These are phyloP conservation scores for Lophotriccus pileatus DNA, from an alignment of 2,797 vertebrate species.

Conservation along the genomic window DNA sequence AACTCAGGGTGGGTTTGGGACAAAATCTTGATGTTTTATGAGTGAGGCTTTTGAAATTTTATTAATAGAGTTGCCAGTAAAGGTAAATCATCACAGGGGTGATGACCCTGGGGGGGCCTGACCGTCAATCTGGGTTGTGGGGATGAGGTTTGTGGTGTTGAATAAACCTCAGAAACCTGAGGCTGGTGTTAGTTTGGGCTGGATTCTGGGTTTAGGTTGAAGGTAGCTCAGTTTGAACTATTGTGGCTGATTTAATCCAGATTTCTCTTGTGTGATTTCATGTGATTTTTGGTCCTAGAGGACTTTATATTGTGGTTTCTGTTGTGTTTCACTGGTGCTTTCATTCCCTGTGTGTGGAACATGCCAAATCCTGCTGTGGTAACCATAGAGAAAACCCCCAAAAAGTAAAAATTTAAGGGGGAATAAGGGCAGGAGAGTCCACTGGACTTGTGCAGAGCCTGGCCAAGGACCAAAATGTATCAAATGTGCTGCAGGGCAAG, in stretches of 20 bases:
- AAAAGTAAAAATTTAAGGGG: background rate
- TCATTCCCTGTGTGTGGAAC: background rate
- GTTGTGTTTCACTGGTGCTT: accelerated
- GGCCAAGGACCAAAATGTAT: background rate
- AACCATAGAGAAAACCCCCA: background rate
- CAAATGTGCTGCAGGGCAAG: background rate
- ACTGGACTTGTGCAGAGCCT: background rate
- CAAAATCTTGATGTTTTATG: background rate
- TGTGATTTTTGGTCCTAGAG: background rate
- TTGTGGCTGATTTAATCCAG: background rate
- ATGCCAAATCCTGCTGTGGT: accelerated
- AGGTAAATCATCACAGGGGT: background rate
- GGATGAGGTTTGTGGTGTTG: background rate
- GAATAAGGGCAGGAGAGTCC: background rate
- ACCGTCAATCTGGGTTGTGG: background rate
- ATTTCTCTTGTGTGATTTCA: background rate
- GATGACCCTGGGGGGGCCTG: background rate
- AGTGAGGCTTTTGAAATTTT: background rate
- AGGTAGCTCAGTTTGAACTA: background rate
- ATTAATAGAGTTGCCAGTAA: background rate
- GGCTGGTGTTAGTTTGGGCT: background rate
- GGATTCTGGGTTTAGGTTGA: background rate
- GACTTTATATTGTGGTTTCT: background rate
- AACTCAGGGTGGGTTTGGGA: background rate
- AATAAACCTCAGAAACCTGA: background rate